Percentiles rank a stretch among this genome's conserved stretches.
phyloP scores from a whole-genome alignment of 2,113 vertebrate species.

The Protomyctophum bolini region DNA sequence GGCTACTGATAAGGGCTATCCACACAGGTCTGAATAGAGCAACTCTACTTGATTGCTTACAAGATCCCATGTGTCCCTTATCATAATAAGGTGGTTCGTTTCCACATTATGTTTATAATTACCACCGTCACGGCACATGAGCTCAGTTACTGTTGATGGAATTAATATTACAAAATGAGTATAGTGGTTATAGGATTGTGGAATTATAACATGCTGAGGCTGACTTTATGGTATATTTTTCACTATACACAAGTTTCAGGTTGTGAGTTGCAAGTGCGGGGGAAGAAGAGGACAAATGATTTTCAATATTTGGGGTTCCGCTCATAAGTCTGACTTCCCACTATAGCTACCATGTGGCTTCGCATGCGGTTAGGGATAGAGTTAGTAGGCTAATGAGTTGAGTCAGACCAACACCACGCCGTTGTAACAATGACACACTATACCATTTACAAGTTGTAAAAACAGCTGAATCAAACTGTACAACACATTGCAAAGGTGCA shows the following conservation, averaged over 20 bases:
- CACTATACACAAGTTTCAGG: too few species aligned
- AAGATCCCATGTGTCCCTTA: slow-evolving; percentile 59
- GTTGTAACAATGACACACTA: too few species aligned
- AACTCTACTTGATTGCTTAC: slow-evolving; percentile 58
- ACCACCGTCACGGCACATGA: slow-evolving; percentile 70
- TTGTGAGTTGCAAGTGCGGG: too few species aligned
- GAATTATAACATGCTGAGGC: slow-evolving; percentile 17
- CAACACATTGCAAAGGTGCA: not conserved
- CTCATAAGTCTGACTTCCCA: too few species aligned
- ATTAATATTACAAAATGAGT: slow-evolving; percentile 63
- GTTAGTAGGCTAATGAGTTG: too few species aligned
- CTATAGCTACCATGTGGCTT: too few species aligned
- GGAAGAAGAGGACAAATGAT: too few species aligned
- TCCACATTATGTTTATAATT: slow-evolving; percentile 73
- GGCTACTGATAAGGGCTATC: slow-evolving; percentile 48
- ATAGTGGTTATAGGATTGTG: slow-evolving; percentile 30
- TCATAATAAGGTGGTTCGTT: slow-evolving; percentile 64
- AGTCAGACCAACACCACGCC: too few species aligned
- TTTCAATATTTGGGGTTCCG: too few species aligned
- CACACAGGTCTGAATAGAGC: slow-evolving; percentile 66
- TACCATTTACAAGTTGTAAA: too few species aligned
- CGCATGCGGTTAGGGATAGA: too few species aligned
- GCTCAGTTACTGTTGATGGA: slow-evolving; percentile 65
- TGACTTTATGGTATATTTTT: slow-evolving; percentile 15
- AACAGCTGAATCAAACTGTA: slow-evolving; percentile 31